Percentiles rank a stretch among this genome's conserved stretches.
Evolutionary conservation across 1,140 invertebrate species (phyloP).

Genomic region (Brachionus rotundiformis): DNA sequence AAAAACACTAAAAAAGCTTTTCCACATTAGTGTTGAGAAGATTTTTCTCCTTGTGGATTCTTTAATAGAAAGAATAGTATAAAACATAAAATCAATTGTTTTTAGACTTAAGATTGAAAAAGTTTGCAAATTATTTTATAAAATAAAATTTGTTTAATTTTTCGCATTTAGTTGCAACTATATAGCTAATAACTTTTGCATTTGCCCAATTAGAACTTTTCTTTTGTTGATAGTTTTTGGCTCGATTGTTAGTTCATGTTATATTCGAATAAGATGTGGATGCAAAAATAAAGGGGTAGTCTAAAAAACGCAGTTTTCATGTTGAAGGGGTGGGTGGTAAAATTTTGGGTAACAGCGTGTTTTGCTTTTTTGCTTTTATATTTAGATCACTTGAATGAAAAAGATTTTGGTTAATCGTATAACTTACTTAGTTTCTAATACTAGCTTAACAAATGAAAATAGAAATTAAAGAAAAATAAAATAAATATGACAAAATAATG

Average conservation of each 20-base stretch:
- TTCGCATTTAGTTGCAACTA: slow-evolving; percentile 30
- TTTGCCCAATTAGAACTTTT: slow-evolving; percentile 26
- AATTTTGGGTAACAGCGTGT: slow-evolving; percentile 45
- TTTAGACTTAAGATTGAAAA: slow-evolving; percentile 4
- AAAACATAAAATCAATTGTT: slow-evolving; percentile 24
- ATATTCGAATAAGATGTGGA: background rate
- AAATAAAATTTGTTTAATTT: background rate
- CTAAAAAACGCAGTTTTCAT: background rate
- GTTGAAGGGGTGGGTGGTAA: slow-evolving; percentile 35
- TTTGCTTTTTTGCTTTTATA: slow-evolving; percentile 7
- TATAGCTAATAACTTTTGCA: slow-evolving; percentile 26
- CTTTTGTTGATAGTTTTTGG: background rate
- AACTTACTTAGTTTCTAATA: background rate
- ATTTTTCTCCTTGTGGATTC: slow-evolving; percentile 33
- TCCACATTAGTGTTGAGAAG: background rate
- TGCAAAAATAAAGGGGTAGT: slow-evolving; percentile 35
- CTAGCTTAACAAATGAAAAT: slow-evolving; percentile 20
- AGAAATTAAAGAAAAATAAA: slow-evolving; percentile 8
- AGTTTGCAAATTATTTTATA: slow-evolving; percentile 14
- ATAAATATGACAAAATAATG: slow-evolving; percentile 41
- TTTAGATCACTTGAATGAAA: slow-evolving; percentile 30
- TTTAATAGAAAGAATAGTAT: background rate
- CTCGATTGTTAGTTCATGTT: slow-evolving; percentile 12
- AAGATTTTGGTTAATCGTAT: slow-evolving; percentile 1
- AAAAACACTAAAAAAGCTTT: background rate